A percentile compares a stretch with the other conserved stretches of the same genome.
phyloP scores from a whole-genome alignment of 2,113 vertebrate species.

The Salminus brasiliensis region DNA sequence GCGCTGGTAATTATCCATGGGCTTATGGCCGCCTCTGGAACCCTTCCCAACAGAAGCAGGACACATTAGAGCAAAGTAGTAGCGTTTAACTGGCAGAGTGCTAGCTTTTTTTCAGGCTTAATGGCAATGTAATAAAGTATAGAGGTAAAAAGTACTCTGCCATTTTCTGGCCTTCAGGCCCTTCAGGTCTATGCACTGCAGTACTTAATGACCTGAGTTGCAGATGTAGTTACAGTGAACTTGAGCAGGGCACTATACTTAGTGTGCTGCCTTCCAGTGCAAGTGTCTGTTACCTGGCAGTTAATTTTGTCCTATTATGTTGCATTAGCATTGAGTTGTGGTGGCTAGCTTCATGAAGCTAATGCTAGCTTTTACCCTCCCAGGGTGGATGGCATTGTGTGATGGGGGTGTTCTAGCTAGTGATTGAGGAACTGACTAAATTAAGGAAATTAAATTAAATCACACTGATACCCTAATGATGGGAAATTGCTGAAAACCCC shows the following conservation, averaged over 20 bases:
- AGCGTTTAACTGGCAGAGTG: slow-evolving; percentile 8
- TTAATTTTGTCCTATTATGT: too few species aligned
- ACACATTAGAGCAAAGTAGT: slow-evolving; percentile 7
- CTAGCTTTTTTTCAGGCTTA: slow-evolving; percentile 7
- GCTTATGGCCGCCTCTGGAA: slow-evolving; percentile 32
- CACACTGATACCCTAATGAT: too few species aligned
- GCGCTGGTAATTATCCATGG: slow-evolving; percentile 38
- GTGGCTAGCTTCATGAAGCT: too few species aligned
- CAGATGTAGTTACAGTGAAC: background rate
- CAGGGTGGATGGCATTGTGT: too few species aligned
- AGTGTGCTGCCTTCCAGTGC: too few species aligned
- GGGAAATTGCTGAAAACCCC: too few species aligned
- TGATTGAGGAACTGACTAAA: too few species aligned
- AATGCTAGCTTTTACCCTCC: too few species aligned
- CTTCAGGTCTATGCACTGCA: background rate
- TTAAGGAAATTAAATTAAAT: too few species aligned
- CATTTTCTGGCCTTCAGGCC: background rate
- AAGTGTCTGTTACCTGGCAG: too few species aligned
- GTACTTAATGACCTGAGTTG: background rate
- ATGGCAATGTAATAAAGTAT: slow-evolving; percentile 18
- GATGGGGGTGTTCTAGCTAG: too few species aligned
- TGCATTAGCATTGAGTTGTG: too few species aligned
- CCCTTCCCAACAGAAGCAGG: slow-evolving; percentile 6
- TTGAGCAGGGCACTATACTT: background rate
- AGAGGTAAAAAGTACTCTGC: background rate